Conservation (phyloP, 2,797 vertebrate genomes). For the Rhinoraja longicauda region DNA sequence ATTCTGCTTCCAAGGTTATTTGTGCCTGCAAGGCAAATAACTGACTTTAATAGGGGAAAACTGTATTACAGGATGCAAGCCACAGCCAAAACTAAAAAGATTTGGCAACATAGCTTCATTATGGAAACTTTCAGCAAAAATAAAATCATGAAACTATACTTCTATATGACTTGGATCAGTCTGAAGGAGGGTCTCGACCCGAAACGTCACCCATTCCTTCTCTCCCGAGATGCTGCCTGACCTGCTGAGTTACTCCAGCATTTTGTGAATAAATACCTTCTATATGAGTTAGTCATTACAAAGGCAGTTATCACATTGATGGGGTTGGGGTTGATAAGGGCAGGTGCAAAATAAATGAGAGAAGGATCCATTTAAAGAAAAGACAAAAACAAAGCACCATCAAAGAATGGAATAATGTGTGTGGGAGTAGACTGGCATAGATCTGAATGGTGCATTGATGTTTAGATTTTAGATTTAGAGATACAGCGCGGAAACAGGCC, state of each 20-base stretch:
- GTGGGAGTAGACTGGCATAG: background rate
- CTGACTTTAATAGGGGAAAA: background rate
- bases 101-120: background rate
- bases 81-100: background rate
- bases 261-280: too few relatives aligned
- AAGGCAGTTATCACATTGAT: too few relatives aligned
- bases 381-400: background rate
- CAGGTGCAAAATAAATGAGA: background rate
- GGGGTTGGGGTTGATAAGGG: background rate
- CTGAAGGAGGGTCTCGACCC: too few relatives aligned
- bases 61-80: background rate
- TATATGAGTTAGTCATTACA: background rate
- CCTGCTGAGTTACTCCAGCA: too few relatives aligned
- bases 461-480: too few relatives aligned
- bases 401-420: background rate
- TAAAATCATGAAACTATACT: background rate
- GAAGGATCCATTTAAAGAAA: background rate
- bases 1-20: background rate
- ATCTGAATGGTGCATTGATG: background rate
- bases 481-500: too few relatives aligned
- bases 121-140: background rate
- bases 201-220: too few relatives aligned
- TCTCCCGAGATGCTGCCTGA: too few relatives aligned
- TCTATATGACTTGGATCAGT: too few relatives aligned
- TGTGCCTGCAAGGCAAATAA: background rate